phyloP scores from a whole-genome alignment of 2,113 vertebrate species.

The Podarcis cretensis region DNA sequence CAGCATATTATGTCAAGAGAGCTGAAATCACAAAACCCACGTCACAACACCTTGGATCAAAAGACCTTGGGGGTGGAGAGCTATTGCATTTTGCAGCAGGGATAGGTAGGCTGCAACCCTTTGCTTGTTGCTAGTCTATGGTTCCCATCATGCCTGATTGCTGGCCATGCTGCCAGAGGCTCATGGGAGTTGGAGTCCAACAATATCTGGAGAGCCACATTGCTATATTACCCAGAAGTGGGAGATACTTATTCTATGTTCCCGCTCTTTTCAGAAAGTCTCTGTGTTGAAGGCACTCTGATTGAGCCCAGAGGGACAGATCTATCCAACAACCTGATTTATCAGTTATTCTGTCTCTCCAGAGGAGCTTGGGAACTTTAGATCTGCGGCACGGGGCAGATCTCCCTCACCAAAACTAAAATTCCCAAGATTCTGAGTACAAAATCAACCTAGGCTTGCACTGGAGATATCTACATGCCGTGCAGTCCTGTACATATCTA shows the following conservation, averaged over 20 bases:
- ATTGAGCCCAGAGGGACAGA: not conserved
- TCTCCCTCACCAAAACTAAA: not conserved
- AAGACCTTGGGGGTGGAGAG: not conserved
- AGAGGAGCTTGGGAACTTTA: not conserved
- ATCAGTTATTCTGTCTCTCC: not conserved
- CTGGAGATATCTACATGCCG: not conserved
- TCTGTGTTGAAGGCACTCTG: not conserved
- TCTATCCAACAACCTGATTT: not conserved
- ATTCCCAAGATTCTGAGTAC: not conserved
- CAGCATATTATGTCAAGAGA: too few species aligned
- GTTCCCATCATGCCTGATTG: too few species aligned
- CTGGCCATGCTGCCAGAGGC: too few species aligned
- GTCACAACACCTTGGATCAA: too few species aligned
- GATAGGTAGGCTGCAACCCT: not conserved
- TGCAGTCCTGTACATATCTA: not conserved
- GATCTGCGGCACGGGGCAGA: not conserved
- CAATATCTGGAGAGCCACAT: not conserved
- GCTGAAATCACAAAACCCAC: too few species aligned
- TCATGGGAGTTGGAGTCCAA: not conserved
- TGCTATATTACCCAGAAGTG: not conserved
- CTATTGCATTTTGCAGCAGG: too few species aligned
- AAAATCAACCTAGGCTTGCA: not conserved
- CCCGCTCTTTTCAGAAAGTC: not conserved
- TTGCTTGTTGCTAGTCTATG: too few species aligned
- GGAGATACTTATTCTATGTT: not conserved